These are phyloP conservation scores for Hybognathus amarus DNA, from an alignment of 2,797 vertebrate genomes.

Conservation along the genomic window DNA sequence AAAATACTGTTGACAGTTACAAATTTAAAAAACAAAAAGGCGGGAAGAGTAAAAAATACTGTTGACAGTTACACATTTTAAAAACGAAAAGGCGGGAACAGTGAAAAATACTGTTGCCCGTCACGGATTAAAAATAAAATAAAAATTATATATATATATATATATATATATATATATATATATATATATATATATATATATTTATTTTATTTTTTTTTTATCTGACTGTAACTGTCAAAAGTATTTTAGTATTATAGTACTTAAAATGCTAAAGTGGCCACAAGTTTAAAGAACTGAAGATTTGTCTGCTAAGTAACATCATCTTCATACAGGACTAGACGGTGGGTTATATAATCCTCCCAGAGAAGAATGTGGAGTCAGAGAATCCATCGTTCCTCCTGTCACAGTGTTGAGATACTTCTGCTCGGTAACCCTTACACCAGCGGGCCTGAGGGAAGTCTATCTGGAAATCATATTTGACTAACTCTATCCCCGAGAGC, in stretches of 20 bases:
- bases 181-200: too few species aligned
- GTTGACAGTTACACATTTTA: not conserved
- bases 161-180: too few species aligned
- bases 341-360: slow-evolving; percentile 21
- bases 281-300: not conserved
- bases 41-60: not conserved
- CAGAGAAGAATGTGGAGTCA: slow-evolving; percentile 21
- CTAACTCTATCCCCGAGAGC: not conserved
- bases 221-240: too few species aligned
- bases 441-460: slow-evolving; percentile 48
- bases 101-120: not conserved
- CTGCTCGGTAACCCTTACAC: slow-evolving; percentile 49
- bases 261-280: not conserved
- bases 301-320: not conserved
- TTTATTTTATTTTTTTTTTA: too few species aligned
- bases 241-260: too few species aligned
- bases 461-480: slow-evolving; percentile 49
- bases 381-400: slow-evolving; percentile 60
- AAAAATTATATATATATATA: too few species aligned
- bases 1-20: not conserved
- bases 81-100: not conserved
- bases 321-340: not conserved
- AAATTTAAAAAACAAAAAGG: not conserved
- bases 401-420: slow-evolving; percentile 59
- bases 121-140: too few species aligned